phyloP scores from a whole-genome alignment of 2,888 invertebrate genomes.

The Drosophila suboccidentalis region DNA sequence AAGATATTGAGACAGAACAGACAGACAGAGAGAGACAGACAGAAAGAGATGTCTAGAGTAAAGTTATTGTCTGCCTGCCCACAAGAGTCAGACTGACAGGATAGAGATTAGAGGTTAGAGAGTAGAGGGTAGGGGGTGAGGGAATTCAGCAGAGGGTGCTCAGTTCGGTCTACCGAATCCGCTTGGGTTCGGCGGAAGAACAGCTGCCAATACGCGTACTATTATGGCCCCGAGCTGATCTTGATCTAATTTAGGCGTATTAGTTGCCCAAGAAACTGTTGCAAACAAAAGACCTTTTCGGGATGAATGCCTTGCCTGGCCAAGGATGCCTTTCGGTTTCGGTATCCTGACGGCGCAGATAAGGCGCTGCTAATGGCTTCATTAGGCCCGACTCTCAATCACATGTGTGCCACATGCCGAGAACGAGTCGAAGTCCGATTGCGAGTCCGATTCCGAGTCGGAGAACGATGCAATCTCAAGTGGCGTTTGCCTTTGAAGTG shows the following conservation, averaged over 20 bases:
- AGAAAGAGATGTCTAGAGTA: conserved; percentile 47
- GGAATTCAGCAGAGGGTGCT: conserved; percentile 2
- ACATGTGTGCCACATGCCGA: conserved; percentile 76
- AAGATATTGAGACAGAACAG: conserved; percentile 45
- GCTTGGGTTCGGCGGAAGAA: conserved; percentile 54
- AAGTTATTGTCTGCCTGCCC: conserved; percentile 65
- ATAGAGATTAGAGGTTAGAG: conserved; percentile 3
- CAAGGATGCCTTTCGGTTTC: conserved; percentile 48
- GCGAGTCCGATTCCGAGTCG: neutral
- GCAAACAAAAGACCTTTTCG: conserved; percentile 59
- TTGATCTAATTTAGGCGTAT: conserved; percentile 81
- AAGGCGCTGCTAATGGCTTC: conserved; percentile 78
- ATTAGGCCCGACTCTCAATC: conserved; percentile 65
- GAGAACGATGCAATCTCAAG: conserved; percentile 58
- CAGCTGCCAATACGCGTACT: conserved; percentile 66
- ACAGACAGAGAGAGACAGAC: conserved; percentile 5
- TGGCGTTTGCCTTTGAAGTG: conserved; percentile 69
- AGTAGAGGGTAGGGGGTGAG: neutral
- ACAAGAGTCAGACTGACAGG: conserved; percentile 51
- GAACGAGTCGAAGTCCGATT: conserved; percentile 33
- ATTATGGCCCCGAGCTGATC: conserved; percentile 65
- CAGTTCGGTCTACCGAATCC: conserved; percentile 54
- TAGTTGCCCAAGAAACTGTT: conserved; percentile 72
- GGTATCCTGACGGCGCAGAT: conserved; percentile 60
- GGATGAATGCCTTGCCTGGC: conserved; percentile 39